Conservation (phyloP, 2,113 vertebrate species). For the Macquaria australasica region DNA sequence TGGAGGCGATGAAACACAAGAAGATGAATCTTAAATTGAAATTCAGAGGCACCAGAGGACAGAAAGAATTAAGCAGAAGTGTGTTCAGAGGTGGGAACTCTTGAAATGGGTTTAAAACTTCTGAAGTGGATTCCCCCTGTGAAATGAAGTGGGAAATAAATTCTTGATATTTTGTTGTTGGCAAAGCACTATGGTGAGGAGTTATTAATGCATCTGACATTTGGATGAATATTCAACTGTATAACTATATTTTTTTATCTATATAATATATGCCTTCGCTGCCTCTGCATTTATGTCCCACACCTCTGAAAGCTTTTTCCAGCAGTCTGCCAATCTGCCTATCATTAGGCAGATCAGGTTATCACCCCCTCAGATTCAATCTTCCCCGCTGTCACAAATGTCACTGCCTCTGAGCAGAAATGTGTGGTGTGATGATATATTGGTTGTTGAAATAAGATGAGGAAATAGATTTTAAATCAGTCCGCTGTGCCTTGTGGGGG, state of each 20-base stretch:
- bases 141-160: constrained; percentile 30
- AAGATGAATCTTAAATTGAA: constrained; percentile 52
- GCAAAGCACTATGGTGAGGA: not conserved
- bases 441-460: constrained; percentile 69
- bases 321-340: constrained; percentile 53
- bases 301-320: constrained; percentile 47
- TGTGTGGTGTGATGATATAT: constrained; percentile 62
- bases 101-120: constrained; percentile 46
- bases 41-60: constrained; percentile 52
- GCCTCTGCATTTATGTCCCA: constrained; percentile 37
- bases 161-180: constrained; percentile 39
- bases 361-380: constrained; percentile 71
- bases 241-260: constrained; percentile 27
- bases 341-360: constrained; percentile 73
- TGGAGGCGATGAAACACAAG: constrained; percentile 49
- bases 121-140: constrained; percentile 22
- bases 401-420: constrained; percentile 68
- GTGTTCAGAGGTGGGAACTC: constrained; percentile 54
- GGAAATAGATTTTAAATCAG: constrained; percentile 70
- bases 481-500: constrained; percentile 45
- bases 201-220: constrained; percentile 44
- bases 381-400: constrained; percentile 71
- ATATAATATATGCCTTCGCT: constrained; percentile 32
- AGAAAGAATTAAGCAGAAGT: constrained; percentile 27
- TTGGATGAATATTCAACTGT: constrained; percentile 50